Percentiles rank a stretch among this genome's conserved stretches.
These are phyloP conservation scores for Florisuga fusca DNA, from an alignment of 2,797 vertebrate genomes.

Conservation along the genomic window DNA sequence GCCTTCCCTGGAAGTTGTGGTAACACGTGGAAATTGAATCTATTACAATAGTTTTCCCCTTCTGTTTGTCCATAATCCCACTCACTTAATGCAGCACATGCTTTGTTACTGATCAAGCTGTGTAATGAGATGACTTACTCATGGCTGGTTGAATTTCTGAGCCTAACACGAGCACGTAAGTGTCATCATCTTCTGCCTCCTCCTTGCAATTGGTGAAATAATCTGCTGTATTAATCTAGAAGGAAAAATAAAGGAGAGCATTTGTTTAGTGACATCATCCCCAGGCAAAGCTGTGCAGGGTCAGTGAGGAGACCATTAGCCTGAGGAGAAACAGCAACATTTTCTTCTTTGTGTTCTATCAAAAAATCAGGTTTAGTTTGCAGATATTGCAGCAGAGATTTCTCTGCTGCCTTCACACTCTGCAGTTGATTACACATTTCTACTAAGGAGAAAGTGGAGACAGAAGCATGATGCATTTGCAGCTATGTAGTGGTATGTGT, in stretches of 20 bases:
- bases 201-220: neutral
- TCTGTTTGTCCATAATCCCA: neutral
- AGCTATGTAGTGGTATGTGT: rapidly evolving
- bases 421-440: neutral
- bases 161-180: slow-evolving; percentile 2
- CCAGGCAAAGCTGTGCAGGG: neutral
- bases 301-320: neutral
- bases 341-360: neutral
- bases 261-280: neutral
- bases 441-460: neutral
- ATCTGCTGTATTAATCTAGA: slow-evolving; percentile 54
- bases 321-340: neutral
- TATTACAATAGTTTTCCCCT: neutral
- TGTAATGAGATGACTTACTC: slow-evolving; percentile 60
- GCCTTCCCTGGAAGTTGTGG: neutral
- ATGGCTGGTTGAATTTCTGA: neutral
- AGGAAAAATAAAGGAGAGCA: neutral
- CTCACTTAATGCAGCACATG: neutral
- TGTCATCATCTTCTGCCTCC: slow-evolving; percentile 10
- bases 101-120: neutral
- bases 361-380: neutral
- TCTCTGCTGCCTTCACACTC: neutral
- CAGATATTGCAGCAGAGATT: neutral
- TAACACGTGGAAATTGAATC: neutral
- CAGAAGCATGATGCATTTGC: neutral